Evolutionary conservation across 1,140 invertebrate genomes (phyloP).

Genomic region (Leptinotarsa undecemlineata): DNA sequence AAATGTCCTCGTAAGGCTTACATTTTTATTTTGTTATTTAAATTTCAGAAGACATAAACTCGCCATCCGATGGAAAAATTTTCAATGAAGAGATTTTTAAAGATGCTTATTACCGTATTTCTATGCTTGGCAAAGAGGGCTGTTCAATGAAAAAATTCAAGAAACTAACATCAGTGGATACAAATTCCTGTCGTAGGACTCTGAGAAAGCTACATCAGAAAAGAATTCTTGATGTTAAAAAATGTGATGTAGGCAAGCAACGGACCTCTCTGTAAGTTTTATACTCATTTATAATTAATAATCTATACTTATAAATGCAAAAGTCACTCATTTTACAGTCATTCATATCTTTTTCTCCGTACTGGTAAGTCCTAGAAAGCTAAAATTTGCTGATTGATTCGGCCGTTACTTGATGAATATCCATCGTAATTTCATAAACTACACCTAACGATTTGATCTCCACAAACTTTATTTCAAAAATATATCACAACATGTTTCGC

Average conservation of each 20-base stretch:
- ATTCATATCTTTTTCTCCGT: no score
- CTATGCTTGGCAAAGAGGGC: constrained; percentile 32
- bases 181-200: constrained; percentile 33
- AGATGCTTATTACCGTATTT: constrained; percentile 40
- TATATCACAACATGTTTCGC: no score
- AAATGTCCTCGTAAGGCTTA: no score
- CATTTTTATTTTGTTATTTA: neutral
- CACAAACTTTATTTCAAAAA: no score
- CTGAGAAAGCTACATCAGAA: constrained; percentile 36
- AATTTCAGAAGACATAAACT: constrained; percentile 5
- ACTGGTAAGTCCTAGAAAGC: no score
- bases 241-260: constrained; percentile 43
- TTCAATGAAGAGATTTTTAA: constrained; percentile 38
- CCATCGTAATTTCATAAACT: no score
- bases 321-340: no score
- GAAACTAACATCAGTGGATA: constrained; percentile 33
- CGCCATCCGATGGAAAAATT: constrained; percentile 18
- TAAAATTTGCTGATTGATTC: no score
- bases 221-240: constrained; percentile 38
- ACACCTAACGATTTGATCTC: no score
- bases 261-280: constrained; percentile 39
- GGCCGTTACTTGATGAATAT: no score
- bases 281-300: neutral
- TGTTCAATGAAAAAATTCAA: constrained; percentile 32
- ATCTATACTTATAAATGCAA: no score